Evolutionary conservation across 2,888 invertebrate species (phyloP).

Genomic region (Tenthredo distinguenda): DNA sequence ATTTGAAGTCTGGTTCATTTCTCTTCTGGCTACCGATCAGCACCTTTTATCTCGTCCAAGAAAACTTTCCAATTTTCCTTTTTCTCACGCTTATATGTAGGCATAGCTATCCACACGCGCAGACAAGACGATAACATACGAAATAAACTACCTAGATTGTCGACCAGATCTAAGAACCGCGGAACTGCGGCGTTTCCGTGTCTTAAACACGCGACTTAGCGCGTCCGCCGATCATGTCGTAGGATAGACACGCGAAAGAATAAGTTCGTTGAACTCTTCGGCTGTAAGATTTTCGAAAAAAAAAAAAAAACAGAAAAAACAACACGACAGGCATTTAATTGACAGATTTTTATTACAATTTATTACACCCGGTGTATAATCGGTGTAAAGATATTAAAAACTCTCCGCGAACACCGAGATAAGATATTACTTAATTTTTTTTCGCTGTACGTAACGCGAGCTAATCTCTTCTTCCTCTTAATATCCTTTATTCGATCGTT

Average conservation of each 20-base stretch:
- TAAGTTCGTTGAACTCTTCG: slow-evolving; percentile 35
- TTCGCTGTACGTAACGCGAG: background rate
- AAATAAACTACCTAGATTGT: slow-evolving; percentile 28
- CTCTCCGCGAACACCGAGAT: background rate
- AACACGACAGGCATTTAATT: background rate
- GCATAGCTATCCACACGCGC: background rate
- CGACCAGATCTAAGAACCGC: slow-evolving; percentile 15
- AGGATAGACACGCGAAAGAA: slow-evolving; percentile 23
- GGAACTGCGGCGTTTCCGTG: slow-evolving; percentile 31
- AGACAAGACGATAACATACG: background rate
- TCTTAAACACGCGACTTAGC: slow-evolving; percentile 39
- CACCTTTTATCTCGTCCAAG: background rate
- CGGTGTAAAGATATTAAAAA: background rate
- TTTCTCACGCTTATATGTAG: slow-evolving; percentile 27
- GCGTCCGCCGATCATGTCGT: slow-evolving; percentile 17
- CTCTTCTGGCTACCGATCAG: background rate
- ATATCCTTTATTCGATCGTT: background rate
- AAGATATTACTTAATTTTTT: background rate
- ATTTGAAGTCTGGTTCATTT: background rate
- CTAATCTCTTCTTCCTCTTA: background rate
- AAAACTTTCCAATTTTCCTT: slow-evolving; percentile 26
- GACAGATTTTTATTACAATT: background rate
- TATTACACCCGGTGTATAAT: background rate
- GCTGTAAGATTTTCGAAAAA: background rate
- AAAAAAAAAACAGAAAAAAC: background rate